Base-by-base conservation (phyloP, 2,888 invertebrate species). In the Scaptomyza polygonia region DNA sequence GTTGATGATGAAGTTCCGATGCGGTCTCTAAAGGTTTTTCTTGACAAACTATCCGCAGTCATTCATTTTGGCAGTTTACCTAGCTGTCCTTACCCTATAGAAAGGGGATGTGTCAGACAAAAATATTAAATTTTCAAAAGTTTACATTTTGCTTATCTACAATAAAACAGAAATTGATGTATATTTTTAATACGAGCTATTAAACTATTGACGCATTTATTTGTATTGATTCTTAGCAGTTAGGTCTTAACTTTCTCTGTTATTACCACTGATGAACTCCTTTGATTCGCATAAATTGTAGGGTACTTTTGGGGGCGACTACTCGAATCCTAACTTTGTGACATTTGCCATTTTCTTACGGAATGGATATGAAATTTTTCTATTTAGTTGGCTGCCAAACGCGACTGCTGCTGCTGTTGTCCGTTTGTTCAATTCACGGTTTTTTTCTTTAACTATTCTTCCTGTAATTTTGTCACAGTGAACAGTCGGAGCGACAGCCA, bases 1-100 rank as follows among this genome's bases (percentile, higher is more conserved):
- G 51, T 65, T 57, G 56, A 72, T 69, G 71, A 77, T 81, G 67
- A 86, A 65, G 61, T 69, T 77, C 54, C 54, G 42, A 36, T 67
- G 61, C 34, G 34, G 68, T 52, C 48, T 44, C 40, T 29, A 47
- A 21, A 16, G 45, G 51, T 65, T 44, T 11, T 48, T 16, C 29
- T 21, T 27, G n/a, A 34, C 21, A 14, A 44, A 52, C 43, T 44
- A 49, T 64, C 14, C 49, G 5, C 40, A 56, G 32, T 14, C 30
- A 42, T 53, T 45, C 39, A 34, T 39, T 39, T 58, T 43, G 47
- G 9, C 34, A 32, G 44, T 1, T 30, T 51, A 34, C 14, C 8
- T n/a, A 8, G 9, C 7, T 21, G 5, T 27, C 3, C 29, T 47
- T 57, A 61, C 61, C 36, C 34, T 25, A 25, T 25, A 25, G 25